A percentile compares a stretch with the other conserved stretches of the same genome.
Evolutionary conservation across 2,797 vertebrate genomes (phyloP).

Genomic region (Sebastes glaucus): DNA sequence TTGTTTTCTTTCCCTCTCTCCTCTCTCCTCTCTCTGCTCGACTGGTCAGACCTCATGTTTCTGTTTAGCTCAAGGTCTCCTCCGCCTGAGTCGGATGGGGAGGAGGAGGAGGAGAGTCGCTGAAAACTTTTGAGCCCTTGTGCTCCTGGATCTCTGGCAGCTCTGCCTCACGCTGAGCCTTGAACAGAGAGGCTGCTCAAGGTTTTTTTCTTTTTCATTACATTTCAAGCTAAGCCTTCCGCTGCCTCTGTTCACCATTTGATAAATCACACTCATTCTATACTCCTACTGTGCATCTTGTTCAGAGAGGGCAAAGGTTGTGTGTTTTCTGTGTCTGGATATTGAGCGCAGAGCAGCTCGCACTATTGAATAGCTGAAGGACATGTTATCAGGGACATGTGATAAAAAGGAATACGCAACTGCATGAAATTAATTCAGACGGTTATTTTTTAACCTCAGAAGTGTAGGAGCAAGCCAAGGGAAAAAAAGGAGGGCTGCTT

Average conservation of each 20-base stretch:
- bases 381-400: conserved; percentile 16
- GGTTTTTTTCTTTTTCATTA: conserved; percentile 28
- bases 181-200: conserved; percentile 39
- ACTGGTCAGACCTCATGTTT: conserved; percentile 18
- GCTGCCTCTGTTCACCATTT: conserved; percentile 12
- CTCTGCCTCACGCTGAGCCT: conserved; percentile 17
- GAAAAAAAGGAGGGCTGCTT: not conserved
- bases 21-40: not conserved
- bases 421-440: not conserved
- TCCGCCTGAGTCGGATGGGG: not conserved
- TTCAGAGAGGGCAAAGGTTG: not conserved
- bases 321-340: conserved; percentile 2
- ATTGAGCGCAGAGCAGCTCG: not conserved
- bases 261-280: conserved; percentile 32
- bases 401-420: conserved; percentile 8
- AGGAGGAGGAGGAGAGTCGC: not conserved
- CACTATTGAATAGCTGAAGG: conserved; percentile 14
- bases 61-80: conserved; percentile 53
- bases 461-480: not conserved
- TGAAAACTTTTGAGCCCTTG: conserved; percentile 26
- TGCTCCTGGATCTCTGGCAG: conserved; percentile 7
- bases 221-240: conserved; percentile 1
- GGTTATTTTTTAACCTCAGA: not conserved
- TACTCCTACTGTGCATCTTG: not conserved
- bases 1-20: conserved; percentile 1